Percentiles rank a stretch among this genome's conserved stretches.
phyloP scores from a whole-genome alignment of 2,113 vertebrate genomes.

The Chaetura pelagica region DNA sequence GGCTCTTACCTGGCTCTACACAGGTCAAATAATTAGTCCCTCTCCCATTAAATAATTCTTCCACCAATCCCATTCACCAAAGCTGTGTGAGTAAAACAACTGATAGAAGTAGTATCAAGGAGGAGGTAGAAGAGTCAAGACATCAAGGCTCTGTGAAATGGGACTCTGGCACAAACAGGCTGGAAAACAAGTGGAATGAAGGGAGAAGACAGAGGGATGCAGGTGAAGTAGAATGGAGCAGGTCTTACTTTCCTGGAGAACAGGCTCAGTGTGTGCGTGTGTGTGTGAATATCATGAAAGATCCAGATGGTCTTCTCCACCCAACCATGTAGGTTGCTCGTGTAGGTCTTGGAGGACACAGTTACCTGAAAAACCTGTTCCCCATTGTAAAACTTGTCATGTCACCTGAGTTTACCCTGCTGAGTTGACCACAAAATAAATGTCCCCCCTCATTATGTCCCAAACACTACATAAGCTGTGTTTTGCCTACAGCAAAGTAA shows the following conservation, averaged over 20 bases:
- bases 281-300: background rate
- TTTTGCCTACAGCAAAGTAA: background rate
- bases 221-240: background rate
- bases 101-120: background rate
- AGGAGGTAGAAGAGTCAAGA: background rate
- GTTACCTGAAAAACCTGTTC: constrained; percentile 1
- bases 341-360: background rate
- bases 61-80: background rate
- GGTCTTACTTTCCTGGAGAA: background rate
- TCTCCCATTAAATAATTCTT: background rate
- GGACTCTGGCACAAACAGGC: background rate
- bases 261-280: background rate
- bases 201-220: background rate
- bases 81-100: background rate
- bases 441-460: background rate
- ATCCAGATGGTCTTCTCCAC: background rate
- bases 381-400: background rate
- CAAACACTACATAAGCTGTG: background rate
- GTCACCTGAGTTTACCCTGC: background rate
- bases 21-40: background rate
- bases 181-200: background rate
- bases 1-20: background rate
- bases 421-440: background rate
- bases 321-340: background rate
- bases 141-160: background rate